Evolutionary conservation across 2,888 invertebrate genomes (phyloP).

Genomic region (Habrosyne pyritoides): DNA sequence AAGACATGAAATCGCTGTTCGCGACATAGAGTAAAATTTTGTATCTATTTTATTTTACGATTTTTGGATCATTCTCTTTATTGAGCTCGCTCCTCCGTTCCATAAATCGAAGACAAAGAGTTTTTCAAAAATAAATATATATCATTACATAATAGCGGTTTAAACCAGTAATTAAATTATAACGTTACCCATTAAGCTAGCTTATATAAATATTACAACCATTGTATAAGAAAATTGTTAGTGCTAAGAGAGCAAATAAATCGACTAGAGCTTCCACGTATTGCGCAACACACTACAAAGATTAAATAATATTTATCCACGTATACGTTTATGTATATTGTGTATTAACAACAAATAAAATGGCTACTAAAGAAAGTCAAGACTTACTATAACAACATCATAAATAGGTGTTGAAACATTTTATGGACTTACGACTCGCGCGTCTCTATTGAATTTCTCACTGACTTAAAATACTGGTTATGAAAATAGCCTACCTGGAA

Average conservation of each 20-base stretch:
- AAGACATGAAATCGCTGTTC: no score
- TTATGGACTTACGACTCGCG: slow-evolving; percentile 39
- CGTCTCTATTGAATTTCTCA: slow-evolving; percentile 47
- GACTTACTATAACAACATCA: slow-evolving; percentile 25
- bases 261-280: slow-evolving; percentile 3
- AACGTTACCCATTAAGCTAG: not conserved
- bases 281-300: not conserved
- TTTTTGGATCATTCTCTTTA: no score
- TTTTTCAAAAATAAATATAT: not conserved
- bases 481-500: slow-evolving; percentile 47
- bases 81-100: no score
- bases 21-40: no score
- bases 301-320: not conserved
- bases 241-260: not conserved
- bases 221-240: not conserved
- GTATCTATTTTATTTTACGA: no score
- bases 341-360: slow-evolving; percentile 23
- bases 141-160: not conserved
- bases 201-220: not conserved
- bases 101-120: no score
- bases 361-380: slow-evolving; percentile 22
- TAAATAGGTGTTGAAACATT: slow-evolving; percentile 41
- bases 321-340: slow-evolving; percentile 14
- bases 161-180: not conserved
- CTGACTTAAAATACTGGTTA: slow-evolving; percentile 25